Base-by-base conservation (phyloP, 2,888 invertebrate genomes). In the Yponomeuta malinellus region DNA sequence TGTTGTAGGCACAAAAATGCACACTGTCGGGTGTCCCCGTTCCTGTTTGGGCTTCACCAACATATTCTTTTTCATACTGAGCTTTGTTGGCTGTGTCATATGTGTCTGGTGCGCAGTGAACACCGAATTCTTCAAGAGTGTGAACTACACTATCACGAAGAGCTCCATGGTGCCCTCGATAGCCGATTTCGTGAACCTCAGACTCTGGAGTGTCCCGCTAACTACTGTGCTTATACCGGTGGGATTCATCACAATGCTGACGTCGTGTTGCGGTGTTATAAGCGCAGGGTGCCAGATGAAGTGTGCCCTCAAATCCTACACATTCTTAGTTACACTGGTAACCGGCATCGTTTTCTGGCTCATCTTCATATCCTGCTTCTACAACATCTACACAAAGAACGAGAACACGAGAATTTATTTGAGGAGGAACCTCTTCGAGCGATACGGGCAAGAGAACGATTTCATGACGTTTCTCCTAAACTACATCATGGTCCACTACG, bases 31-130 rank as follows among this genome's bases (percentile, higher is more conserved):
- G 6, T 78, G 90, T 63, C 91, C 90, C 5, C 82, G 91, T 10
- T 89, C 90, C 64, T 91, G 91, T 76, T 79, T 92, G 15, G 88
- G 90, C 1, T 89, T 87, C 74, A 88, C 87, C 33, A 92, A 91
- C 71, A 76, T 89, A 29, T 68, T 87, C 6, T 87, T 86, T 75
- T 87, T 90, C 71, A 71, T 87, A 15, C 63, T 84, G 0, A 85
- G 88, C 2, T 71, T 83, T 5, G 64, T 88, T 0, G 77, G 80
- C 2, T 82, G 82, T 43, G 76, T 79, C 0, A 81, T 88, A 64
- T 88, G 91, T 72, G 72, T 87, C 0, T 92, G 91, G 91, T 91
- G 90, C 71, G 79, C 83, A 2, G 69, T 86, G 48, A 90, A 88
- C 76, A 83, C 87, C 0, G 83, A 89, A 9, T 86, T 90, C 76